phyloP scores from a whole-genome alignment of 2,113 vertebrate genomes.

The Octodon degus region DNA sequence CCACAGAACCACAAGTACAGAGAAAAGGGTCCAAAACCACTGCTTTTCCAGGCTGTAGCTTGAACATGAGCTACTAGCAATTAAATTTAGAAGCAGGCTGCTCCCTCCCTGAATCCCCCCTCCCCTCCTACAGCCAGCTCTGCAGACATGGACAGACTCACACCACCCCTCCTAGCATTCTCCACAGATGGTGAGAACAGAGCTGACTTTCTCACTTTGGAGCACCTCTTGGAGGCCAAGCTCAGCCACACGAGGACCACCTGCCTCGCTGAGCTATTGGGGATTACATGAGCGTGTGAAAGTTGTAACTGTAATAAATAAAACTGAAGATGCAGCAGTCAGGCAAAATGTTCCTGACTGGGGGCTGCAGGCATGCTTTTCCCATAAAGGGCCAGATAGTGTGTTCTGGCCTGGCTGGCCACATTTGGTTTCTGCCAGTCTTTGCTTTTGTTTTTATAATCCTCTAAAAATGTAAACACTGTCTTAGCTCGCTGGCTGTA shows the following conservation, averaged over 20 bases:
- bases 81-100: not conserved
- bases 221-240: not conserved
- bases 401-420: not conserved
- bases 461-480: constrained; percentile 19
- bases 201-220: not conserved
- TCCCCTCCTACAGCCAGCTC: not conserved
- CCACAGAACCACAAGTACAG: accelerated
- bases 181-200: not conserved
- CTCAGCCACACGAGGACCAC: not conserved
- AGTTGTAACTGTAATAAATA: not conserved
- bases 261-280: not conserved
- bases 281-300: not conserved
- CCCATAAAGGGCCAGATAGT: constrained; percentile 10
- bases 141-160: not conserved
- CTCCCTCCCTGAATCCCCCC: not conserved
- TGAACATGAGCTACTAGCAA: no score
- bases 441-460: constrained; percentile 14
- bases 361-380: not conserved
- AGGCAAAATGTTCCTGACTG: not conserved
- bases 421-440: not conserved
- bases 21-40: not conserved
- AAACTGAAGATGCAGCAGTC: not conserved
- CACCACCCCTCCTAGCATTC: accelerated
- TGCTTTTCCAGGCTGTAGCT: not conserved
- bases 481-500: not conserved